Conservation (phyloP, 2,797 vertebrate genomes). For the Rhinoraja longicauda region DNA sequence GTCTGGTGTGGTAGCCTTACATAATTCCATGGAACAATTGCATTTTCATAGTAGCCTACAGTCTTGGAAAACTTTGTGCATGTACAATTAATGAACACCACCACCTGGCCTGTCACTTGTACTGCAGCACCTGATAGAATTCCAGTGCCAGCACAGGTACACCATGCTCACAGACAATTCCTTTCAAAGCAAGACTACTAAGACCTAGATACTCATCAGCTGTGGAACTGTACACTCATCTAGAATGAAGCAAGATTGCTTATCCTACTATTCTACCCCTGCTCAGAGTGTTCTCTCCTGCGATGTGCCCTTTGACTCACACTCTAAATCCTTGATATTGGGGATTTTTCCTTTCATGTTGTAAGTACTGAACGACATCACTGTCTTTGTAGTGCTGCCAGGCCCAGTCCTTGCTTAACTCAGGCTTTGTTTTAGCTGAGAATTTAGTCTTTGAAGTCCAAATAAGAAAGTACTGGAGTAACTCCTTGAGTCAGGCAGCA, state of each 20-base stretch:
- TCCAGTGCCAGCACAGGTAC: neutral
- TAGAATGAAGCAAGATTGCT: neutral
- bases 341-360: neutral
- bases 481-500: too few species aligned
- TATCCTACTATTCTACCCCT: neutral
- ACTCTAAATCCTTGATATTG: neutral
- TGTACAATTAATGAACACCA: neutral
- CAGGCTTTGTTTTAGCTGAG: neutral
- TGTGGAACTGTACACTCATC: neutral
- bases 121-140: neutral
- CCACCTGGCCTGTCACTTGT: neutral
- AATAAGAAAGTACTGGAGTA: neutral
- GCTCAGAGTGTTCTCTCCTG: neutral
- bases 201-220: neutral
- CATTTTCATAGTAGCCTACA: neutral
- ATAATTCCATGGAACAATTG: neutral
- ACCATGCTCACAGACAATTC: neutral
- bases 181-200: neutral
- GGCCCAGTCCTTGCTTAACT: neutral
- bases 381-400: neutral
- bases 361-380: neutral
- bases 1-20: neutral
- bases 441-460: neutral
- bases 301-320: neutral
- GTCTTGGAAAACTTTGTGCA: neutral